Conservation (phyloP, 2,888 invertebrate species). For the Lycia hirtaria region DNA sequence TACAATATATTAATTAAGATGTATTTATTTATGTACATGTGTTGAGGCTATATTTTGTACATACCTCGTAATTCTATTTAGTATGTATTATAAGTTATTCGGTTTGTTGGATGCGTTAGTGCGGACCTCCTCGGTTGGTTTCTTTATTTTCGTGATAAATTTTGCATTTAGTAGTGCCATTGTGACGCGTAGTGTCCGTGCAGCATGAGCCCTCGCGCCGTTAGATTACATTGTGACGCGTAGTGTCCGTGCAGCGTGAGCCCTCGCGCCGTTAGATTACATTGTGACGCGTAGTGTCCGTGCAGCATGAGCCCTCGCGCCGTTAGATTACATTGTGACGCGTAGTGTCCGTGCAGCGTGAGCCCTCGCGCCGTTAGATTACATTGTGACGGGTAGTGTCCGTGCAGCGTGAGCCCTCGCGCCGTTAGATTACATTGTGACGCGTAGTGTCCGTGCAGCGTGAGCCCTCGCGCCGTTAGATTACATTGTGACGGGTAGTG, state of each 20-base stretch:
- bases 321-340: constrained; percentile 2
- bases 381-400: too few species aligned
- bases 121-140: constrained; percentile 49
- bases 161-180: constrained; percentile 81
- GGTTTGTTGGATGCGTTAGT: constrained; percentile 49
- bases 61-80: constrained; percentile 72
- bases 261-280: constrained; percentile 5
- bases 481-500: too few species aligned
- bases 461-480: constrained; percentile 16
- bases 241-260: constrained; percentile 49
- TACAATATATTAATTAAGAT: constrained; percentile 56
- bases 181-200: constrained; percentile 59
- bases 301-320: constrained; percentile 26
- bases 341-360: constrained; percentile 50
- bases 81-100: constrained; percentile 51
- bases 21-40: constrained; percentile 74
- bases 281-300: too few species aligned
- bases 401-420: constrained; percentile 35
- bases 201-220: constrained; percentile 17
- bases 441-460: constrained; percentile 52
- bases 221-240: neutral
- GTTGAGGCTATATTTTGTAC: constrained; percentile 78
- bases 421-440: neutral
- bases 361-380: constrained; percentile 11
- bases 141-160: constrained; percentile 68